Evolutionary conservation across 2,888 invertebrate genomes (phyloP).

Genomic region (Pseudococcus longispinus): DNA sequence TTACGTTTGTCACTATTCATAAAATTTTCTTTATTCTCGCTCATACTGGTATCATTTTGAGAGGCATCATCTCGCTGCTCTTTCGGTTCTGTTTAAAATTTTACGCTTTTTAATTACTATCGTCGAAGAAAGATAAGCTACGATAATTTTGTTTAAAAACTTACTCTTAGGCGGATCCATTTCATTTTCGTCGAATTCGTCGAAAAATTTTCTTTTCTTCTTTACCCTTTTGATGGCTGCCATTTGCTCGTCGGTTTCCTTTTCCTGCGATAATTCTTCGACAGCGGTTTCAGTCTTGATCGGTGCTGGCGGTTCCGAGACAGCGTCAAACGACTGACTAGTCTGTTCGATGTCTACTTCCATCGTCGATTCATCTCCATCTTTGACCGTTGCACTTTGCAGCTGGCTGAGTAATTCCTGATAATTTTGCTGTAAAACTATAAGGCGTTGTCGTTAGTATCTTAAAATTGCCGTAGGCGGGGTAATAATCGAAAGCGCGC

Average conservation of each 20-base stretch:
- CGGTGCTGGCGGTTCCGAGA: neutral
- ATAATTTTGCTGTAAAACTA: constrained; percentile 1
- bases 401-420: neutral
- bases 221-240: constrained; percentile 24
- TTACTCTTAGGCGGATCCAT: constrained; percentile 20
- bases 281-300: neutral
- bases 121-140: too few relatives aligned
- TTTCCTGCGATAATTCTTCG: neutral
- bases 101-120: neutral
- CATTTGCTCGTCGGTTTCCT: neutral
- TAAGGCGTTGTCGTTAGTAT: neutral
- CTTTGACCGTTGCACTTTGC: neutral
- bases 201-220: constrained; percentile 50
- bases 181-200: neutral
- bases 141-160: neutral
- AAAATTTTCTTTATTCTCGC: constrained; percentile 50
- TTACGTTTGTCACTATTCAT: constrained; percentile 13
- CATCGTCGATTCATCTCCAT: neutral
- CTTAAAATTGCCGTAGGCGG: too few relatives aligned
- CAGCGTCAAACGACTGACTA: neutral
- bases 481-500: neutral
- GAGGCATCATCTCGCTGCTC: neutral
- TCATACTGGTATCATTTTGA: neutral
- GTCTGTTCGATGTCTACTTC: neutral
- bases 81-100: neutral